Conservation (phyloP, 1,140 invertebrate species). For the Drosophila littoralis region DNA sequence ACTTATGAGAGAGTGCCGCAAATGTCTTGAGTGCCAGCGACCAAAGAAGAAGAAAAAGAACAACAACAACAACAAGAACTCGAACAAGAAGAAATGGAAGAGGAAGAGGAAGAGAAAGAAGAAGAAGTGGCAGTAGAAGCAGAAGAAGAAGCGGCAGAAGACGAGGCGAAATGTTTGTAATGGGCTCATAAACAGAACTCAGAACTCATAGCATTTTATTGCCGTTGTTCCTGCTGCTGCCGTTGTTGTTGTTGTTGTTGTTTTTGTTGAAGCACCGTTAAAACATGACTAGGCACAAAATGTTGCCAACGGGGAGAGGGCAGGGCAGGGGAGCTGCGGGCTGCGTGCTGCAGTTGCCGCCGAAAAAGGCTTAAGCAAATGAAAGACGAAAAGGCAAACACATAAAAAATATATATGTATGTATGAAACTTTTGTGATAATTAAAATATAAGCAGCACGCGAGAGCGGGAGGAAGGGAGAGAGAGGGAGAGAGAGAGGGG, state of each 20-base stretch:
- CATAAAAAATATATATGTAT: conserved; percentile 25
- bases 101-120: neutral
- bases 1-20: conserved; percentile 60
- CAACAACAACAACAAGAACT: neutral
- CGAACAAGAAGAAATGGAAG: neutral
- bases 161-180: conserved; percentile 34
- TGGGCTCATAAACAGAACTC: conserved; percentile 53
- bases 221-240: conserved; percentile 50
- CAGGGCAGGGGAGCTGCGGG: neutral
- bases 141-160: neutral
- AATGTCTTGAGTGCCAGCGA: conserved; percentile 48
- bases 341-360: conserved; percentile 32
- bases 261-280: conserved; percentile 44
- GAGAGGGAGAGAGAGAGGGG: neutral
- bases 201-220: conserved; percentile 66
- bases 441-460: conserved; percentile 40
- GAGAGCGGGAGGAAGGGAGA: neutral
- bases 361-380: conserved; percentile 49
- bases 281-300: conserved; percentile 72
- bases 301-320: conserved; percentile 20
- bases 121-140: neutral
- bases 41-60: neutral
- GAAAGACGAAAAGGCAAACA: conserved; percentile 47
- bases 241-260: conserved; percentile 51
- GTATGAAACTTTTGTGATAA: conserved; percentile 57